phyloP scores from a whole-genome alignment of 2,888 invertebrate genomes.

The Parapristionchus giblindavisi region DNA sequence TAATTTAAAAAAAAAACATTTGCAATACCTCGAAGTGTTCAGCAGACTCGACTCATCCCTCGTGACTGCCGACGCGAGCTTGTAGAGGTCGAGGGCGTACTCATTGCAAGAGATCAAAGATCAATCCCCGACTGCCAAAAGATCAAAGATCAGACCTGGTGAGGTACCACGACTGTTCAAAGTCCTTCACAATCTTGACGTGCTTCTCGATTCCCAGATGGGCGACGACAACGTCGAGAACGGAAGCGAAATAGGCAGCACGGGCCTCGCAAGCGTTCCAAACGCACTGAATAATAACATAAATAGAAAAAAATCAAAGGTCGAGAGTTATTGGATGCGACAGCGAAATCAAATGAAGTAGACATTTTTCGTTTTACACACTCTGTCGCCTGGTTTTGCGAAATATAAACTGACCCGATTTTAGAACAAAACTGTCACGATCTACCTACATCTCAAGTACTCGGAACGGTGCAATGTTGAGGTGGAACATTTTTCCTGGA shows the following conservation, averaged over 20 bases:
- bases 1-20: too few relatives aligned
- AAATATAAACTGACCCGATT: too few relatives aligned
- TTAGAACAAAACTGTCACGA: too few relatives aligned
- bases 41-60: conserved; percentile 56
- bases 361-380: too few relatives aligned
- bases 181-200: conserved; percentile 44
- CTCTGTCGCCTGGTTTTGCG: too few relatives aligned
- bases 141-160: conserved; percentile 41
- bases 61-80: conserved; percentile 64
- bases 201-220: conserved; percentile 42
- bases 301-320: too few relatives aligned
- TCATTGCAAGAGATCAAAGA: conserved; percentile 62
- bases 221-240: conserved; percentile 2
- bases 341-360: too few relatives aligned
- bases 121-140: neutral
- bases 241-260: conserved; percentile 5
- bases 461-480: too few relatives aligned
- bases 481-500: too few relatives aligned
- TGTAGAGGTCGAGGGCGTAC: conserved; percentile 67
- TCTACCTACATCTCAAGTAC: too few relatives aligned
- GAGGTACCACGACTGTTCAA: conserved; percentile 47
- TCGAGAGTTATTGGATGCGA: too few relatives aligned
- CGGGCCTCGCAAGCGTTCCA: conserved; percentile 30
- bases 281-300: conserved; percentile 38
- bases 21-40: conserved; percentile 37